Base-by-base conservation (phyloP, 2,888 invertebrate genomes). In the Acrobasis consociella region DNA sequence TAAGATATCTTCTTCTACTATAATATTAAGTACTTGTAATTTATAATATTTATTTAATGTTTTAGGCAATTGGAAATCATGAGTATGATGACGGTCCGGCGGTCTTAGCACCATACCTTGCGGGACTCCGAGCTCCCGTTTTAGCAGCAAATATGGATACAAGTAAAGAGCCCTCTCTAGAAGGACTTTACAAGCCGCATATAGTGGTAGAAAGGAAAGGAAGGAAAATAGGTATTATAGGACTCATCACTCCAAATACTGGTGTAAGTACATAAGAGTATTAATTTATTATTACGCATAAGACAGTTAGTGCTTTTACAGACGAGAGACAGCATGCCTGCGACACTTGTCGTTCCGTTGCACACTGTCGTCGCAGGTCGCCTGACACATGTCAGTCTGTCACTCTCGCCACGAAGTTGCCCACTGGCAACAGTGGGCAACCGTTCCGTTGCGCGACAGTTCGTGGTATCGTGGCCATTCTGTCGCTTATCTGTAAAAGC, bases 51-150 rank as follows among this genome's bases (percentile, higher is more conserved):
- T 1, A 62, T 16, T 49, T 22, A 9, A 9, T 17, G 51, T 86
- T 86, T 15, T 74, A 97, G 97, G 95, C 96, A 0, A 78, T 97
- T 22, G 97, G 97, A 1, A 97, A 97, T 80, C 97, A 98, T 72
- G 97, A 97, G 78, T 97, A 97, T 70, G 97, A 97, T 75, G 94
- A 95, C 74, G 94, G 94, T 3, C 83, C 97, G 38, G 90, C 86
- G 60, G 97, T 96, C 9, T 80, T 97, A 13, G 94, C 94, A 1
- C 96, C 96, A 0, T 97, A 96, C 84, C 83, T 97, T 61, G 84
- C 94, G 67, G 89, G 89, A 51, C 80, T 96, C 16, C 89, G 93
- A 0, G 94, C 95, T 0, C 96, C 96, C 0, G 94, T 96, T 9
- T 85, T 97, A 2, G 95, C 95, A 2, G 94, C 95, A 0, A 97